Conservation (phyloP, 2,113 vertebrate species). For the Sceloporus undulatus region DNA sequence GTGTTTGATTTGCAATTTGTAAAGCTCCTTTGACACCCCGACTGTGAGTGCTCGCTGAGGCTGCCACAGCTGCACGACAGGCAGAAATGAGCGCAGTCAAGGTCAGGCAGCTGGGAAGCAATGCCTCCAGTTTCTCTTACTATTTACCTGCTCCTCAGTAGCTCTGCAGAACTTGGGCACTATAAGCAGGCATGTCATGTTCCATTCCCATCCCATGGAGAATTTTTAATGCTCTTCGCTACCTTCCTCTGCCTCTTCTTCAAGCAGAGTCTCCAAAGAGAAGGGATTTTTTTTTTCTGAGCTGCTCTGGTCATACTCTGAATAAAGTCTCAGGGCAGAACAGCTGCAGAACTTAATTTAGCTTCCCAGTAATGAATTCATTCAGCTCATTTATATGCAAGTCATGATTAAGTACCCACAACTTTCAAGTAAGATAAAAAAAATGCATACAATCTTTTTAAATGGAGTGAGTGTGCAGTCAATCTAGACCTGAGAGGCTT, state of each 20-base stretch:
- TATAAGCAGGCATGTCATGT: slow-evolving; percentile 51
- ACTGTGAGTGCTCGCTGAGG: slow-evolving; percentile 55
- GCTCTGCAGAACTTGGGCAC: slow-evolving; percentile 28
- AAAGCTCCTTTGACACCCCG: slow-evolving; percentile 59
- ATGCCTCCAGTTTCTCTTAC: neutral
- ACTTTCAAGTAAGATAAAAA: slow-evolving; percentile 74
- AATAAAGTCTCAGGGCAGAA: slow-evolving; percentile 71
- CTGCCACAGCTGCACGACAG: slow-evolving; percentile 52
- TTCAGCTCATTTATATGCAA: slow-evolving; percentile 75
- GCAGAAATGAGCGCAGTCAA: slow-evolving; percentile 51
- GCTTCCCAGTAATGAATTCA: slow-evolving; percentile 78
- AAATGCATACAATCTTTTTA: slow-evolving; percentile 63
- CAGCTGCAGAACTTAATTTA: slow-evolving; percentile 81
- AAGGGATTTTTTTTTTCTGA: slow-evolving; percentile 71
- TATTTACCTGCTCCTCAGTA: slow-evolving; percentile 27
- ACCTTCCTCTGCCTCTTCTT: slow-evolving; percentile 59
- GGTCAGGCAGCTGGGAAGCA: slow-evolving; percentile 31
- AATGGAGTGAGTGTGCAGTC: slow-evolving; percentile 74
- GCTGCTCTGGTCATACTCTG: slow-evolving; percentile 55
- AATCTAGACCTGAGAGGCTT: slow-evolving; percentile 68
- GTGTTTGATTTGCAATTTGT: slow-evolving; percentile 49
- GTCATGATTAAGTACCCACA: slow-evolving; percentile 70
- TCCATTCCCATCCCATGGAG: slow-evolving; percentile 65
- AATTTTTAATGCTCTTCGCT: slow-evolving; percentile 66
- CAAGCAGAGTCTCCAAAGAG: slow-evolving; percentile 64